phyloP scores from a whole-genome alignment of 2,888 invertebrate species.

The Lasioglossum villosulum region DNA sequence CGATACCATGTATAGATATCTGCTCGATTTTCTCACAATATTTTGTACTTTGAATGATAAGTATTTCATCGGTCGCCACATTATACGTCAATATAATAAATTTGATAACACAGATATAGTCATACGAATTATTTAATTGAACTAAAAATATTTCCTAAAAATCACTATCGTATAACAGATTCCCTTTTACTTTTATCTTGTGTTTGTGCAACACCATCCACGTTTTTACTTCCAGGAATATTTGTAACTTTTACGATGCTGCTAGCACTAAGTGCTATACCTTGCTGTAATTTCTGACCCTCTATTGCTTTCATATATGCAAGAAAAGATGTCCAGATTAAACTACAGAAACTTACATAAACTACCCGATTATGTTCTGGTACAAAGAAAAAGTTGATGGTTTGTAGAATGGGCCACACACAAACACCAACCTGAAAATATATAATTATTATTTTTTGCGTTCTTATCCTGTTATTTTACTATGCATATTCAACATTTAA shows the following conservation, averaged over 20 bases:
- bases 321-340: slow-evolving; percentile 91
- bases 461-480: not conserved
- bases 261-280: not conserved
- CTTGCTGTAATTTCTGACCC: slow-evolving; percentile 52
- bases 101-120: slow-evolving; percentile 17
- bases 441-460: not conserved
- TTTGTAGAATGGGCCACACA: slow-evolving; percentile 91
- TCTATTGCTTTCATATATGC: slow-evolving; percentile 91
- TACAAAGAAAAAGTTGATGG: slow-evolving; percentile 89
- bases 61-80: slow-evolving; percentile 11
- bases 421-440: slow-evolving; percentile 87
- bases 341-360: slow-evolving; percentile 90
- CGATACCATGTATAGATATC: not conserved
- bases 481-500: not conserved
- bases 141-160: slow-evolving; percentile 55
- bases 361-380: slow-evolving; percentile 90
- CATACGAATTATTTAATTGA: slow-evolving; percentile 58
- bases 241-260: slow-evolving; percentile 20
- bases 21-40: slow-evolving; percentile 16
- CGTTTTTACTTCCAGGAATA: slow-evolving; percentile 2
- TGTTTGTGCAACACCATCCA: slow-evolving; percentile 27
- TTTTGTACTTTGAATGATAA: slow-evolving; percentile 56
- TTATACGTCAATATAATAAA: slow-evolving; percentile 34
- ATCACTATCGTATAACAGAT: slow-evolving; percentile 57
- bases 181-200: slow-evolving; percentile 36